Evolutionary conservation across 2,113 vertebrate species (phyloP), one percentile per base, ranked within the genome.

Genomic region (Nicator chloris): DNA sequence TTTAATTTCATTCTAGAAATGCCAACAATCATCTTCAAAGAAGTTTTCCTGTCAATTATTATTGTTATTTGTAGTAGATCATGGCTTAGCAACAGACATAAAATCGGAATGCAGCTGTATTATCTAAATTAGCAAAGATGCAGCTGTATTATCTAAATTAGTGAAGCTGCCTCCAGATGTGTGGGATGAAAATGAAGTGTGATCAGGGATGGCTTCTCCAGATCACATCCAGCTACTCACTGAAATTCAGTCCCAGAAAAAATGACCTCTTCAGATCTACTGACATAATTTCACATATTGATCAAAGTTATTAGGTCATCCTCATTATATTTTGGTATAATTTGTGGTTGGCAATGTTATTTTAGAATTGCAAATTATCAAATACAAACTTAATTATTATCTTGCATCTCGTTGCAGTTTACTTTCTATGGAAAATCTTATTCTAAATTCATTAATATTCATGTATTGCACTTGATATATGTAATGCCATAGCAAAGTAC

Each of bases 171-270:
- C 45, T 59, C n/a, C 50, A 53, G 47, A 65, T 26, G 40, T 28
- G 31, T 19, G 42, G 19, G 44, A 35, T 33, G 30, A 51, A 82
- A 75, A 8, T 11, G 15, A 56, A 10, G 5, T 68, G 4, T 82
- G 56, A 59, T 42, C 33, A 35, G 21, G 17, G 35, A 2, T 26
- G 11, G 61, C 45, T 77, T 22, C 37, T 69, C 42, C 0, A 0
- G 19, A 51, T 19, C 22, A 40, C 22, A 49, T 35, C 28, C 59
- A 82, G 11, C 68, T 51, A 7, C 15, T 45, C 24, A 40, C 12
- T 56, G 50, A 82, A 68, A 47, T 3, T 5, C 11, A 26, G 4
- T 49, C 37, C 18, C 40, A 56, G 19, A 59, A 21, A 10, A 68
- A 76, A 72, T 4, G 5, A 9, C 12, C 28, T 77, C 54, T 61